These are phyloP conservation scores for Choloepus didactylus DNA, from an alignment of 2,797 vertebrate genomes.

Conservation along the genomic window DNA sequence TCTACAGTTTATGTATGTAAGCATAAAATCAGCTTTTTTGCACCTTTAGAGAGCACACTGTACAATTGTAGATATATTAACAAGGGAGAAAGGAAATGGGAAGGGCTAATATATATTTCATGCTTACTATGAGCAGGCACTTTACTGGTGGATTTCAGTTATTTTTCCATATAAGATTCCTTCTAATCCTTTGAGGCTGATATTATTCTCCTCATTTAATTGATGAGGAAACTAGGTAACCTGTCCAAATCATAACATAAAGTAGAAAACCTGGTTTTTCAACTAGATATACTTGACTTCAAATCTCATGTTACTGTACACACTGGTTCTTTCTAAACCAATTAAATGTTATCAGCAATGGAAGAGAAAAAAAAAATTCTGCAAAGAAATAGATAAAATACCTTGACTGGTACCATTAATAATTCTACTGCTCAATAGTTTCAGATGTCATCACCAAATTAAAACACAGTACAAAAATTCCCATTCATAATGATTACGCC, in stretches of 20 bases:
- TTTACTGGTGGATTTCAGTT: not conserved
- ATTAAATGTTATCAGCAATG: not conserved
- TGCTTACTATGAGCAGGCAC: not conserved
- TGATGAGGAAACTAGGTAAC: not conserved
- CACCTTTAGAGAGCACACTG: not conserved
- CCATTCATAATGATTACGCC: not conserved
- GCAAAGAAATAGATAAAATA: not conserved
- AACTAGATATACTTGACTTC: not conserved
- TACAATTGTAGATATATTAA: not conserved
- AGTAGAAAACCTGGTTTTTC: constrained; percentile 6
- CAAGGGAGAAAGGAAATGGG: not conserved
- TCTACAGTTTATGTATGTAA: not conserved
- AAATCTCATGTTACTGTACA: not conserved
- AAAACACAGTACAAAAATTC: not conserved
- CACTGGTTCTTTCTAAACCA: not conserved
- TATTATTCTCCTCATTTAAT: not conserved
- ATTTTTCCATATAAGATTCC: constrained; percentile 16
- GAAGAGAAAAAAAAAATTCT: not conserved
- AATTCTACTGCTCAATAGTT: not conserved
- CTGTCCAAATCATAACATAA: not conserved
- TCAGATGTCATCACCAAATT: not conserved
- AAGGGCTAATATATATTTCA: not conserved
- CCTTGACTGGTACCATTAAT: not conserved
- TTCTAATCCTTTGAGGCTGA: not conserved
- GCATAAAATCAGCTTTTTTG: not conserved